These are phyloP conservation scores for Embiotoca jacksoni DNA, from an alignment of 2,113 vertebrate genomes.

Conservation along the genomic window DNA sequence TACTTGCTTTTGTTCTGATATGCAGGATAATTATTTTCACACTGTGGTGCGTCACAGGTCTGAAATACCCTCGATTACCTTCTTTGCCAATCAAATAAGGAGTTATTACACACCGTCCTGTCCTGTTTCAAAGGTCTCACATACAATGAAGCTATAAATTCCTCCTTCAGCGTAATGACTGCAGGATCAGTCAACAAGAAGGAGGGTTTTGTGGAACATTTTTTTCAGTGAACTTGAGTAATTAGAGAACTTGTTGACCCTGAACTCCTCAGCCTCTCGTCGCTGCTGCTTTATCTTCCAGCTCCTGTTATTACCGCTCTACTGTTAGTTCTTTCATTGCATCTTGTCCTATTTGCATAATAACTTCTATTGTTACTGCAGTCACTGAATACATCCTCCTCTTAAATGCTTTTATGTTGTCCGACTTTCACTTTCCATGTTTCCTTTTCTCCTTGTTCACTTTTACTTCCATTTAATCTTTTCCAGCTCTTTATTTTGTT, in stretches of 20 bases:
- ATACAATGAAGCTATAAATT: background rate
- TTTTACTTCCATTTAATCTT: no score
- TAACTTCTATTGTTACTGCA: no score
- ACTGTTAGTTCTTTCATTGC: no score
- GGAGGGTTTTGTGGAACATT: background rate
- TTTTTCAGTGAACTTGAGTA: conserved; percentile 13
- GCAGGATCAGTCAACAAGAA: conserved; percentile 8
- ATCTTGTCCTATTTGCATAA: no score
- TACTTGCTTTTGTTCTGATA: background rate
- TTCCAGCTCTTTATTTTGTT: no score
- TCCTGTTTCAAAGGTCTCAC: conserved; percentile 14
- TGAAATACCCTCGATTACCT: background rate
- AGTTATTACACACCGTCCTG: background rate
- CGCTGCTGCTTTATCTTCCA: no score
- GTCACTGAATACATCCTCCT: no score
- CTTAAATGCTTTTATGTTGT: no score
- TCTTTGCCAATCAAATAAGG: background rate
- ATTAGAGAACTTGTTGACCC: conserved; percentile 16
- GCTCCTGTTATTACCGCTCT: no score
- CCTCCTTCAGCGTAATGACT: background rate
- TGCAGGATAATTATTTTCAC: background rate
- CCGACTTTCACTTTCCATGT: no score
- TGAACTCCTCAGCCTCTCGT: background rate
- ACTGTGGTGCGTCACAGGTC: background rate
- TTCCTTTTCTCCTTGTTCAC: no score